These are phyloP conservation scores for Axea sp. DNA, from an alignment of 2,888 invertebrate species.

Conservation along the genomic window DNA sequence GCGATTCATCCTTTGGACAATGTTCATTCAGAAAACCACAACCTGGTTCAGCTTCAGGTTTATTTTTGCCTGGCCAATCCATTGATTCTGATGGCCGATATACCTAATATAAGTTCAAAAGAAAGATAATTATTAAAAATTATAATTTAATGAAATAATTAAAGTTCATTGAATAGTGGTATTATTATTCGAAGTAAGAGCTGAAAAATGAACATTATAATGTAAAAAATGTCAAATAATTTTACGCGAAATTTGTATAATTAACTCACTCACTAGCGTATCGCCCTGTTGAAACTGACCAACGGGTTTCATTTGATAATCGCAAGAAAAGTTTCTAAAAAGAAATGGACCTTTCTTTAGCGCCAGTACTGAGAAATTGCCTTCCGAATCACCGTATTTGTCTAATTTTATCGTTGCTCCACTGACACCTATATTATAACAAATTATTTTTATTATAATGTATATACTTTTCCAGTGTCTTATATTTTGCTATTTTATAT, in stretches of 20 bases:
- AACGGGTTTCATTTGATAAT: constrained; percentile 90
- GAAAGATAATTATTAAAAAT: too few species aligned
- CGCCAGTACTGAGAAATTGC: constrained; percentile 96
- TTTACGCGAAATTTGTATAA: constrained; percentile 66
- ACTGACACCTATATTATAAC: constrained; percentile 87
- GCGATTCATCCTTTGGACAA: constrained; percentile 90
- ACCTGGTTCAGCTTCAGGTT: constrained; percentile 94
- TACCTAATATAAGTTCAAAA: constrained; percentile 81
- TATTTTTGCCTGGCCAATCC: constrained; percentile 90
- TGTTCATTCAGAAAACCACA: constrained; percentile 96
- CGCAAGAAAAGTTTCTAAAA: constrained; percentile 84
- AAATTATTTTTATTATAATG: too few species aligned
- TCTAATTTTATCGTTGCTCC: constrained; percentile 96
- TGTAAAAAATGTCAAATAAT: too few species aligned
- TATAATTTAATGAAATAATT: too few species aligned
- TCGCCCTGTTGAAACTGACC: constrained; percentile 89
- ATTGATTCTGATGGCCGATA: constrained; percentile 87
- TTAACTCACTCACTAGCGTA: constrained; percentile 88
- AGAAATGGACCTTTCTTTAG: constrained; percentile 82
- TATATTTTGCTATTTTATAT: too few species aligned
- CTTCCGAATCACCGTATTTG: constrained; percentile 96
- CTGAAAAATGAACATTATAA: too few species aligned
- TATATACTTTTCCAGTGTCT: too few species aligned
- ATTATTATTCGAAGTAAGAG: too few species aligned
- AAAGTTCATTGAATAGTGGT: too few species aligned